Evolutionary conservation across 2,113 vertebrate genomes (phyloP), one percentile per base, ranked within the genome.

Genomic region (Vicugna pacos): DNA sequence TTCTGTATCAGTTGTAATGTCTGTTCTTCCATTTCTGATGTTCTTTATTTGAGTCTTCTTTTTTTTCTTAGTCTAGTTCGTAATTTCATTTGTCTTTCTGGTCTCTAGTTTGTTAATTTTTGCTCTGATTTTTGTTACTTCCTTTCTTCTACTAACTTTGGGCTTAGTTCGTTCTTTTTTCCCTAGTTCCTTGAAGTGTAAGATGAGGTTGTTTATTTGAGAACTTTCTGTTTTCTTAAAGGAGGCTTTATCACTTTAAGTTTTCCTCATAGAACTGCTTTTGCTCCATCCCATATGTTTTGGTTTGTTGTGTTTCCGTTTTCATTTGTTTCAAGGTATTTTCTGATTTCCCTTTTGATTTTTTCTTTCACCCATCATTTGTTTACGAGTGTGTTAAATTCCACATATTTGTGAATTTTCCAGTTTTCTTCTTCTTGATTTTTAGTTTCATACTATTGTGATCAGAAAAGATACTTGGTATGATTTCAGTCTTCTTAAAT

Each of bases 271-370:
- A 64, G 42, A 83, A 83, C 32, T 62, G 90, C 54, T 50, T 91
- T 82, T 50, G 54, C 24, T 60, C 17, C 32, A 82, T 72, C 16
- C 32, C 10, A 20, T 81, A 58, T 81, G 52, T 48, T 70, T 81
- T 70, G 76, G 64, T 58, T 60, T 72, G 38, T 60, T 82, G 42
- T 91, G 42, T 72, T 58, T 72, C 38, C 24, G 60, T 81, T 91
- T 91, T 82, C 22, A 70, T 70, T 91, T 72, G 65, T 72, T 81
- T 82, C 38, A 92, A 92, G 54, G 72, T 82, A 20, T 72, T 72
- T 50, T 60, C 58, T 6, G 0, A 70, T 70, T 91, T 70, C 14
- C 14, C 8, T 56, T 54, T 30, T 79, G 32, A 79, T 52, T 90
- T 79, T 46, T 79, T 91, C 77, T 72, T 82, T 91, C 52, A 91